These are phyloP conservation scores for Cirrhinus molitorella DNA, from an alignment of 2,797 vertebrate genomes.

Conservation along the genomic window DNA sequence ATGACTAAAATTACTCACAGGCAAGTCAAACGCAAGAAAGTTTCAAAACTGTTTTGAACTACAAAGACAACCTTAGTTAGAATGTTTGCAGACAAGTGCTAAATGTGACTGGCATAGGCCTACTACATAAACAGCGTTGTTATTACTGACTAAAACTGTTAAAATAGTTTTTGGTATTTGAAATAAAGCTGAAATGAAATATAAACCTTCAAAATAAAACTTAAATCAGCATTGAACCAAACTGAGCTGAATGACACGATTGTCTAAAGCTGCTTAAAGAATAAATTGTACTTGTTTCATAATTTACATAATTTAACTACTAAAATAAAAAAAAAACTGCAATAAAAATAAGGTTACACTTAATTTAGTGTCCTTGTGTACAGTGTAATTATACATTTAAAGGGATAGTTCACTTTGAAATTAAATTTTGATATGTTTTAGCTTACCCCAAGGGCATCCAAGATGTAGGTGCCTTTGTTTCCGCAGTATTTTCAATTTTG, in stretches of 20 bases:
- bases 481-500: too few relatives aligned
- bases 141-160: background rate
- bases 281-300: background rate
- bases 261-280: background rate
- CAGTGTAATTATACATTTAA: too few relatives aligned
- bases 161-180: background rate
- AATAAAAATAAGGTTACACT: too few relatives aligned
- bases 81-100: constrained; percentile 9
- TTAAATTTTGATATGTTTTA: too few relatives aligned
- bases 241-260: background rate
- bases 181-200: background rate
- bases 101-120: background rate
- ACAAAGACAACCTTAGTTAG: background rate
- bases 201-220: too few relatives aligned
- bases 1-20: background rate
- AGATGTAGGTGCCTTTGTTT: too few relatives aligned
- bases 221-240: background rate
- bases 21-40: background rate
- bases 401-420: too few relatives aligned
- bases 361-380: too few relatives aligned
- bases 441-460: too few relatives aligned
- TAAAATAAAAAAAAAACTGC: too few relatives aligned
- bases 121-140: background rate
- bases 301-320: background rate
- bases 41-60: background rate